Base-by-base conservation (phyloP, 2,888 invertebrate genomes). In the Pollenia griseotomentosa region DNA sequence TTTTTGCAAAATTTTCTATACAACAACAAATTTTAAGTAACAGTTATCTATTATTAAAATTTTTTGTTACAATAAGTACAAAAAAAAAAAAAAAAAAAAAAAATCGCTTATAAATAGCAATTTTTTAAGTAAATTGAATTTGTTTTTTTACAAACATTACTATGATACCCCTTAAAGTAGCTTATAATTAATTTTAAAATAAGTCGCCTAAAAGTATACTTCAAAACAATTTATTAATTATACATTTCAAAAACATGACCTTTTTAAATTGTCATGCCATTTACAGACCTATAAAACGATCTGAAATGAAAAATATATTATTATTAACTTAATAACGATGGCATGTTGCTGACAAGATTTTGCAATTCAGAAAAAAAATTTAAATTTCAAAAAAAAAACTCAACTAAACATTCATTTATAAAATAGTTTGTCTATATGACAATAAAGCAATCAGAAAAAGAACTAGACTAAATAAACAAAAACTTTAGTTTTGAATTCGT, bases 331-430 rank as follows among this genome's bases (percentile, higher is more conserved):
- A 42, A 65, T 55, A 42, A 65, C 82, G 51, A 78, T 82, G 48
- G 68, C 78, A 83, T 86, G 71, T 87, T 78, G 80, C 74, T 83
- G 80, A 77, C 83, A 86, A 79, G 65, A 51, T 48, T 73, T 42
- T 68, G 44, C 11, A 71, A 53, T 10, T 1, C 19, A 61, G 14
- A 59, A 19, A 11, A 46, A 71, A 70, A 77, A 75, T 46, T 42
- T 12, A 12, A 59, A 53, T 42, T 48, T 23, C 23, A 78, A 73
- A 63, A 53, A 66, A 23, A 42, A 63, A 85, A 51, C 16, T 74
- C 46, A 23, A 63, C 63, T 42, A 42, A 59, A 61, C 59, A 68
- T 5, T 51, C 61, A 8, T 70, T 61, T 61, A 61, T 10, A 51
- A 83, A 83, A 65, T 51, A 61, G 33, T 8, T 48, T 16, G 16